Base-by-base conservation (phyloP, 2,113 vertebrate species). In the Rhynchopsitta pachyrhyncha region DNA sequence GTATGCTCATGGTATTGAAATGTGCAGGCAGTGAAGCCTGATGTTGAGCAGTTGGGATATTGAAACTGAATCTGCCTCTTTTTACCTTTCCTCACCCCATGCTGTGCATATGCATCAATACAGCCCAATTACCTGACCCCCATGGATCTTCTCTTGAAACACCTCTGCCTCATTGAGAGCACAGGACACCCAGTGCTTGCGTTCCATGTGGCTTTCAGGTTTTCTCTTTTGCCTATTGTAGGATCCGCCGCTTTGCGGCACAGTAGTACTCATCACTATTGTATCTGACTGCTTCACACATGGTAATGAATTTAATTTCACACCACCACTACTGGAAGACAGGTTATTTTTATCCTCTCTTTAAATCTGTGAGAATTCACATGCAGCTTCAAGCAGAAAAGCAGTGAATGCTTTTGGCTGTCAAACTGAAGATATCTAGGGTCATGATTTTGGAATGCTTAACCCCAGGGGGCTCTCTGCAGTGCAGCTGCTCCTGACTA, bases 271-370 rank as follows among this genome's bases (percentile, higher is more conserved):
- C 91, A 91, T 92, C 95, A 62, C 86, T 71, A 66, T 95, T 95
- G 91, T 95, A 82, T 87, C 57, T 82, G 83, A n/a, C 73, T 55
- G 83, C 88, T 92, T 95, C 92, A 89, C 89, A 89, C 89, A 87
- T 73, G 91, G 81, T 89, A 95, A 92, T 92, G 88, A 95, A 96
- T 92, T 92, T 96, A 91, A 89, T 95, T 97, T 96, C 95, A 91
- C 91, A 92, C 35, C 77, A 82, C 69, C 89, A 55, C 83, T 91
- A 82, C 86, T 91, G 89, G 91, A 92, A 95, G 95, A 81, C 62
- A 41, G 47, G 89, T 84, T 97, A 95, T 95, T 97, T 96, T 95
- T 97, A 92, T 86, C 86, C 66, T 82, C 71, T 77, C 73, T 89
- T 93, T 62, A 92, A 73, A 81, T 88, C 63, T 75, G 76, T 52